Percentiles rank a stretch among this genome's conserved stretches.
phyloP scores from a whole-genome alignment of 2,797 vertebrate species.

The Rhynchonycteris naso region DNA sequence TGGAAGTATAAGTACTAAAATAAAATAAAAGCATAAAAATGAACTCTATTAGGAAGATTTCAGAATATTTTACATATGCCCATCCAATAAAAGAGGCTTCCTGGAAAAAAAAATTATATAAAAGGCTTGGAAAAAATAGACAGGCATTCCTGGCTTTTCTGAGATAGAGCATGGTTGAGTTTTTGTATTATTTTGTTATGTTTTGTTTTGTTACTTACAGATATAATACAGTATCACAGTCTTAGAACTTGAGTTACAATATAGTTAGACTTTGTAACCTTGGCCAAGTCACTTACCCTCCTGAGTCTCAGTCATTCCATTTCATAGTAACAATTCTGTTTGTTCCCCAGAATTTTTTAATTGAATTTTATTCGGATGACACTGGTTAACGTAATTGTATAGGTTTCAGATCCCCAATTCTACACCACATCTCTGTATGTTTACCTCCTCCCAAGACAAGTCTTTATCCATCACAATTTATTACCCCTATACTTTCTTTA shows the following conservation, averaged over 20 bases:
- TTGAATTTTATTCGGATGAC: too few species aligned
- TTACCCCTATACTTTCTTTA: too few species aligned
- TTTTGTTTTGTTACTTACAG: neutral
- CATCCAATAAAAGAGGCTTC: neutral
- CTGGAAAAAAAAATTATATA: neutral
- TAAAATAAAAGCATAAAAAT: slow-evolving; percentile 29
- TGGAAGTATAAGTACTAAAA: slow-evolving; percentile 32
- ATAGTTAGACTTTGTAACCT: neutral
- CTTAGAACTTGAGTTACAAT: slow-evolving; percentile 17
- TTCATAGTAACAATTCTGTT: slow-evolving; percentile 43
- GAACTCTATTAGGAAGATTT: neutral
- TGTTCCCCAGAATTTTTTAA: neutral
- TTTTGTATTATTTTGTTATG: neutral
- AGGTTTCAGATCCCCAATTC: too few species aligned
- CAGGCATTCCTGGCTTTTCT: neutral
- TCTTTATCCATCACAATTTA: too few species aligned
- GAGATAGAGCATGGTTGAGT: neutral
- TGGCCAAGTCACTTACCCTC: neutral
- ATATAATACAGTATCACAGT: neutral
- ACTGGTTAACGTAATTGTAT: too few species aligned
- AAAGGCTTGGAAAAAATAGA: neutral
- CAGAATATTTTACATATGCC: neutral
- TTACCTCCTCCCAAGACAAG: too few species aligned
- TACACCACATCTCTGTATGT: too few species aligned
- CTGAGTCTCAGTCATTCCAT: neutral